Evolutionary conservation across 2,797 vertebrate species (phyloP).

Genomic region (Mormyrops attenuatus): DNA sequence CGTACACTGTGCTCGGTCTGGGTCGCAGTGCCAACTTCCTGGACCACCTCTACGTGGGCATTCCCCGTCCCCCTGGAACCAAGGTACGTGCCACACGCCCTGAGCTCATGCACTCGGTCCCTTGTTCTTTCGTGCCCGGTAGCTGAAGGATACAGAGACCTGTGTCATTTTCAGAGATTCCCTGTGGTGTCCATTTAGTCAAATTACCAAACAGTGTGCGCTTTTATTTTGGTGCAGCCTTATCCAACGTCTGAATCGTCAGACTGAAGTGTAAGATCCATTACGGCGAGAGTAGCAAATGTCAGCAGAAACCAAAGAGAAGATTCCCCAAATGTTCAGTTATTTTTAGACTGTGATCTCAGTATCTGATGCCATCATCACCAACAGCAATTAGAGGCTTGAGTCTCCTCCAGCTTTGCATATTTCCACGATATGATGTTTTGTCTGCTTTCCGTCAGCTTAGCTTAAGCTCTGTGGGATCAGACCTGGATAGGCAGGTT

Average conservation of each 20-base stretch:
- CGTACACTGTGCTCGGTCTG: conserved; percentile 87
- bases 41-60: conserved; percentile 88
- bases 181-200: neutral
- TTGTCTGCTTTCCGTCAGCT: neutral
- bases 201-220: neutral
- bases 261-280: neutral
- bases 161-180: neutral
- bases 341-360: conserved; percentile 1
- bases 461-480: neutral
- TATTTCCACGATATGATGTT: neutral
- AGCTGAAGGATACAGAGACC: neutral
- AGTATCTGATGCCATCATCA: conserved; percentile 7
- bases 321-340: neutral
- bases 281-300: neutral
- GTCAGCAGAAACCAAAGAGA: neutral
- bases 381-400: neutral
- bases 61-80: conserved; percentile 76
- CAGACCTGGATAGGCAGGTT: neutral
- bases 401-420: neutral
- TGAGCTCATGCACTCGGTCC: too few relatives aligned
- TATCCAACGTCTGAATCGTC: neutral
- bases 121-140: neutral
- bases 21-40: conserved; percentile 96
- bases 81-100: conserved; percentile 54
- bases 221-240: neutral